Evolutionary conservation across 2,113 vertebrate species (phyloP).

Genomic region (Paracanthobrama guichenoti): DNA sequence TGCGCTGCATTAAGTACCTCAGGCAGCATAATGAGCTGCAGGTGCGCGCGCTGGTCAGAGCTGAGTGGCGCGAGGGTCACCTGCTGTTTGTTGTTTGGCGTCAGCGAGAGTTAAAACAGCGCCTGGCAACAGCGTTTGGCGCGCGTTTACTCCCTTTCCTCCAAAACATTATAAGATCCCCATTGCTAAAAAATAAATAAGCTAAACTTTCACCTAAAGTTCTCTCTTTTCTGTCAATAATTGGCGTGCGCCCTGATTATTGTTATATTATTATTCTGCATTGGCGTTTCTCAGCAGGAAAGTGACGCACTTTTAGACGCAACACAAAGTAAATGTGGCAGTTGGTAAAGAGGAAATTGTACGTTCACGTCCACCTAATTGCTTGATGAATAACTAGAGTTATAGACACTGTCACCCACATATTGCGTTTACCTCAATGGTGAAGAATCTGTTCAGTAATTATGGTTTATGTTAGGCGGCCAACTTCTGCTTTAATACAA

Average conservation of each 20-base stretch:
- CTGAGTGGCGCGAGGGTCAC: conserved; percentile 68
- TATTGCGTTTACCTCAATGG: conserved; percentile 56
- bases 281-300: conserved; percentile 56
- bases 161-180: conserved; percentile 29
- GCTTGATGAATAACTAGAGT: conserved; percentile 65
- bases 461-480: conserved; percentile 64
- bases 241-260: conserved; percentile 62
- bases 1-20: conserved; percentile 81
- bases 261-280: conserved; percentile 68
- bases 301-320: neutral
- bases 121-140: conserved; percentile 3
- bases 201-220: neutral
- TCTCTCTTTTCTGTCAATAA: conserved; percentile 13
- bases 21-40: conserved; percentile 85
- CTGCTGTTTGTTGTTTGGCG: conserved; percentile 67
- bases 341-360: conserved; percentile 65
- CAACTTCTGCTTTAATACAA: conserved; percentile 38
- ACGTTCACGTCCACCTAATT: conserved; percentile 66
- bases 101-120: conserved; percentile 29
- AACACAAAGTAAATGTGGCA: conserved; percentile 61
- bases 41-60: conserved; percentile 76
- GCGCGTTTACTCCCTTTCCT: conserved; percentile 1
- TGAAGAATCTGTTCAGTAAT: conserved; percentile 45
- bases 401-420: conserved; percentile 64
- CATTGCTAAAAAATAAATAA: conserved; percentile 4